phyloP scores from a whole-genome alignment of 2,797 vertebrate species.

The Ctenochaetus hawaiiensis region DNA sequence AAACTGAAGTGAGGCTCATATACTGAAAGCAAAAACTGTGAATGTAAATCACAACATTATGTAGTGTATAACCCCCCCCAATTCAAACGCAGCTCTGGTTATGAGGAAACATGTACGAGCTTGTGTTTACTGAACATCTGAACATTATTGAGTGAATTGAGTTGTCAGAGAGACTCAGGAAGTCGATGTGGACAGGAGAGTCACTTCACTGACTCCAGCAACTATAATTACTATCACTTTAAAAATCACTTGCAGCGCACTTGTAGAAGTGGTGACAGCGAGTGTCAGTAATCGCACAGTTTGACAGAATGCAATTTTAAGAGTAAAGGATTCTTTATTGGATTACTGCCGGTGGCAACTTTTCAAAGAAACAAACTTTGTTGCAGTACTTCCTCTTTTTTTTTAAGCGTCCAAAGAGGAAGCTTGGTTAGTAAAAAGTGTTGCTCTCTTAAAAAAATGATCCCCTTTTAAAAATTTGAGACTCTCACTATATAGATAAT shows the following conservation, averaged over 20 bases:
- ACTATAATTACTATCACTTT: constrained; percentile 43
- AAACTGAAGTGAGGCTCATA: constrained; percentile 21
- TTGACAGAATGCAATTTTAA: constrained; percentile 24
- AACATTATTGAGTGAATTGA: constrained; percentile 23
- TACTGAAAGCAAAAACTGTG: constrained; percentile 24
- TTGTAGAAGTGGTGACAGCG: constrained; percentile 12
- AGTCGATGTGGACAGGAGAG: constrained; percentile 4
- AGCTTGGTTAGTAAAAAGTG: neutral
- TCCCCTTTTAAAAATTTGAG: neutral
- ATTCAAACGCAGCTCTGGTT: constrained; percentile 22
- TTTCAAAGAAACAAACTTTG: constrained; percentile 16
- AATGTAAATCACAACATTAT: constrained; percentile 19
- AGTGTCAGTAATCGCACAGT: constrained; percentile 7
- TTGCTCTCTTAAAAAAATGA: neutral
- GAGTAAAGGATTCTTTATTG: constrained; percentile 10
- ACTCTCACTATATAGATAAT: too few species aligned
- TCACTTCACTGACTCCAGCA: constrained; percentile 10
- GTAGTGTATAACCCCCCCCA: neutral
- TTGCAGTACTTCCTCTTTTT: neutral
- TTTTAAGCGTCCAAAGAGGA: neutral
- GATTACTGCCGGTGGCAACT: constrained; percentile 7
- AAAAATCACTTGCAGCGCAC: constrained; percentile 23
- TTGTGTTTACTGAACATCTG: constrained; percentile 5
- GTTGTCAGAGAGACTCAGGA: neutral
- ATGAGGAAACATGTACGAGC: neutral